phyloP scores from a whole-genome alignment of 1,140 invertebrate species.

The Hesperophylax magnus region DNA sequence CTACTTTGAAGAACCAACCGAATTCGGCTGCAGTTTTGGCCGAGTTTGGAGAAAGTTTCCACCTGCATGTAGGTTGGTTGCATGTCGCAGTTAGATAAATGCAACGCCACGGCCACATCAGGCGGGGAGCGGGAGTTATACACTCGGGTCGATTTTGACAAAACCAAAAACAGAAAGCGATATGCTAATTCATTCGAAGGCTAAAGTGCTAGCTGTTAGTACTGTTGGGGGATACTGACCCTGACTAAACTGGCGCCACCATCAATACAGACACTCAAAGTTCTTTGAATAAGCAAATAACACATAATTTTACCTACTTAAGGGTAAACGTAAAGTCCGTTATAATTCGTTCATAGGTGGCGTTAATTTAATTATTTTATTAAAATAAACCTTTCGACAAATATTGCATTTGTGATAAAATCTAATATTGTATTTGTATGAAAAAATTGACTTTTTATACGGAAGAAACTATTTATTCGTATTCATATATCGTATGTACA shows the following conservation, averaged over 20 bases:
- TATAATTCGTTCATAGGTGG: too few relatives aligned
- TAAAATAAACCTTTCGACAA: too few relatives aligned
- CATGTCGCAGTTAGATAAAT: constrained; percentile 12
- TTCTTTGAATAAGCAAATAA: background rate
- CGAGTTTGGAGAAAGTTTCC: constrained; percentile 8
- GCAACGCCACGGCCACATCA: background rate
- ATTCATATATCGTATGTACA: too few relatives aligned
- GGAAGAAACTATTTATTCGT: too few relatives aligned
- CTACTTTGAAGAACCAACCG: too few relatives aligned
- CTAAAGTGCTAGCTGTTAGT: background rate
- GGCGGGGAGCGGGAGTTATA: background rate
- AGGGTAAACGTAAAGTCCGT: too few relatives aligned
- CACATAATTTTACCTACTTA: background rate
- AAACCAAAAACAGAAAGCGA: constrained; percentile 26
- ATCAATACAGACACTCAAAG: background rate
- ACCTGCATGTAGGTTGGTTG: constrained; percentile 14
- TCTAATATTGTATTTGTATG: too few relatives aligned
- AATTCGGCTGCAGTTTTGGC: too few relatives aligned
- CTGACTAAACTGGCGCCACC: background rate
- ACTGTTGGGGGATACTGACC: background rate
- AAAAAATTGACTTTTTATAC: too few relatives aligned
- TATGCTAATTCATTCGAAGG: constrained; percentile 2
- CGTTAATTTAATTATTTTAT: too few relatives aligned
- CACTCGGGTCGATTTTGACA: background rate
- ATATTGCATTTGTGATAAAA: too few relatives aligned